Base-by-base conservation (phyloP, 2,113 vertebrate species). In the Myxocyprinus asiaticus region DNA sequence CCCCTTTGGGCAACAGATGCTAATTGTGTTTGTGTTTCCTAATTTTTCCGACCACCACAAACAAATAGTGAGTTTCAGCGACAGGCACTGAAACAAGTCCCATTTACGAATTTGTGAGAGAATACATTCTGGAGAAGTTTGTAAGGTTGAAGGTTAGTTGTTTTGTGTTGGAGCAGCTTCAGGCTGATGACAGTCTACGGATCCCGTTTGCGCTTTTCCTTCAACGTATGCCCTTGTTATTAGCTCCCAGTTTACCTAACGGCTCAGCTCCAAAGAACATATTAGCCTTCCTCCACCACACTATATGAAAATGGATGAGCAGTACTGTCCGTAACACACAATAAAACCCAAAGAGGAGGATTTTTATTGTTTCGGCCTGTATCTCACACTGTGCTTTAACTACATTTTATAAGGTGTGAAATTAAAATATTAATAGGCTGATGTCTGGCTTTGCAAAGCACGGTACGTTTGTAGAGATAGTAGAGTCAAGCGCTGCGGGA, bases 401-500 rank as follows among this genome's bases (percentile, higher is more conserved):
- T 86, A 88, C 85, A 90, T 78, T 89, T 90, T 89, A 91, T 91
- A 87, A 91, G 83, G 88, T 90, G 89, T 90, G 91, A 92, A 91
- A 92, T 92, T 83, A 88, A 89, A 90, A 70, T 88, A 88, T 89
- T 90, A 88, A 90, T 89, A 86, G 86, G 85, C 86, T 88, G 87
- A 85, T 87, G 83, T 86, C 80, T 85, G 86, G 77, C 83, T 74
- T 79, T 69, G 80, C 77, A 61, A 71, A 80, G 87, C 84, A 76
- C 15, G 76, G 74, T 78, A 78, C 76, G 67, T 85, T 77, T 78
- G 69, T 55, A 71, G 75, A 76, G 68, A 66, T 66, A 48, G 59
- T 61, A 59, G 45, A 74, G 79, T 56, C 33, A 47, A 59, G 14
- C 68, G 9, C 61, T 5, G 77, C 56, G 43, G 79, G 73, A 81